These are phyloP conservation scores for Craterocephalus amniculus DNA, from an alignment of 2,797 vertebrate genomes.

Conservation along the genomic window DNA sequence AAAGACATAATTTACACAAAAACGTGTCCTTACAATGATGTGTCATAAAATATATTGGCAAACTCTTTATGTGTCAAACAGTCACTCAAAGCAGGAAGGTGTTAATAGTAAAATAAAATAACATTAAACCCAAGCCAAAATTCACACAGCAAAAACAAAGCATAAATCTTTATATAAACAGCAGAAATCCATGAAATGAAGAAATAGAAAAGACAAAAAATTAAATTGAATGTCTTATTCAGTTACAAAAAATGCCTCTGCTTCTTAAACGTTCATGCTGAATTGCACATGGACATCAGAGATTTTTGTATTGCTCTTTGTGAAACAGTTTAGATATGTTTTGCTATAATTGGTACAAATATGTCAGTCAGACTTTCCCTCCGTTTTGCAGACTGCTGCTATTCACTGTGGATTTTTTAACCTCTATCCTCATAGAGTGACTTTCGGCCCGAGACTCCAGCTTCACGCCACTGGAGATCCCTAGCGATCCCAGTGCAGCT, in stretches of 20 bases:
- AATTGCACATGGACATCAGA: constrained; percentile 11
- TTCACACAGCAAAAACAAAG: constrained; percentile 46
- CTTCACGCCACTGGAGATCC: constrained; percentile 91
- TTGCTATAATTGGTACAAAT: constrained; percentile 3
- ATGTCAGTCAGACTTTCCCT: constrained; percentile 87
- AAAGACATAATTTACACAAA: constrained; percentile 57
- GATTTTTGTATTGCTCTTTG: constrained; percentile 17
- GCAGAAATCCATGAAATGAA: constrained; percentile 43
- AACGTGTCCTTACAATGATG: constrained; percentile 29
- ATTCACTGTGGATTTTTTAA: constrained; percentile 91
- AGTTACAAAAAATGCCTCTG: constrained; percentile 31
- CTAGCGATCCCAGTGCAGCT: constrained; percentile 89
- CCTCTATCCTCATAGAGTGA: constrained; percentile 96
- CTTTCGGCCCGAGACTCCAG: constrained; percentile 92
- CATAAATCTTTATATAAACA: constrained; percentile 38
- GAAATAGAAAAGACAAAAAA: constrained; percentile 48
- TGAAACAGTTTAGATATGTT: constrained; percentile 27
- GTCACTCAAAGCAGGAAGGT: constrained; percentile 53
- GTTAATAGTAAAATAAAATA: constrained; percentile 61
- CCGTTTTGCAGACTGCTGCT: constrained; percentile 85
- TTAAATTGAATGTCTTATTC: constrained; percentile 26
- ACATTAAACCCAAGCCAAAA: constrained; percentile 47
- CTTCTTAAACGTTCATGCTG: constrained; percentile 3
- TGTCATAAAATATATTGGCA: constrained; percentile 54
- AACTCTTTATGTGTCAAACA: constrained; percentile 41